These are phyloP conservation scores for Rattus norvegicus DNA, from an alignment of 2,113 vertebrate species.

Conservation along the genomic window GRCr8 NC_086020.1:155197001-155197500, in stretches of 20 bases:
- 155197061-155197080: neutral
- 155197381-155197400: neutral
- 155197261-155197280: neutral
- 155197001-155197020: neutral
- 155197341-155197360: neutral
- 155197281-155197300: neutral
- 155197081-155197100: neutral
- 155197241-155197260: neutral
- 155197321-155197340: neutral
- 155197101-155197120: neutral
- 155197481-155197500: neutral
- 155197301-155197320: neutral
- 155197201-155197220: neutral
- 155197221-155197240: neutral
- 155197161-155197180: neutral
- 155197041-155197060: neutral
- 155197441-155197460: neutral
- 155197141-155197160: neutral
- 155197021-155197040: neutral
- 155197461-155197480: neutral
- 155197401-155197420: neutral
- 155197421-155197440: neutral
- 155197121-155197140: neutral
- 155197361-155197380: neutral
- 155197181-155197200: neutral